Evolutionary conservation across 1,140 invertebrate genomes (phyloP), one percentile per base, ranked within the genome.

Genomic region (Pinna nobilis): DNA sequence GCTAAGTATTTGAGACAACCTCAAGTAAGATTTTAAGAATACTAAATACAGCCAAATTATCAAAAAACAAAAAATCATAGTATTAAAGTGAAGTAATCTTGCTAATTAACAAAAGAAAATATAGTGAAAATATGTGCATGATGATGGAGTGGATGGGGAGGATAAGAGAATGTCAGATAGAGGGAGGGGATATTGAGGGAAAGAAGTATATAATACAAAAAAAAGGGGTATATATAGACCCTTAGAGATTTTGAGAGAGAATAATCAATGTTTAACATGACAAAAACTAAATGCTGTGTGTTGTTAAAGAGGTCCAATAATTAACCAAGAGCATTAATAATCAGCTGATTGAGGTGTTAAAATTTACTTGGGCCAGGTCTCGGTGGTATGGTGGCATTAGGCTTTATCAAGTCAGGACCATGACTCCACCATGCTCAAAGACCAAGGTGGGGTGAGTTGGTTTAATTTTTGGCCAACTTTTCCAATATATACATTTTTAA

Each of bases 381-480:
- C 30, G 73, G 73, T 44, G 50, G 73, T 51, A 55, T 75, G 73
- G 70, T 70, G 67, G 73, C 73, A 57, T 65, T 75, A 69, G 70
- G 61, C 66, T 75, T 49, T 75, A 63, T 75, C 73, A 75, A 75
- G 73, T 75, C 73, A 66, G 60, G 66, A 47, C 73, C 73, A 35
- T 75, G 73, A 75, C 44, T 64, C 57, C 47, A 35, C 51, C 33
- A 30, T 50, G 64, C 30, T 61, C 28, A 57, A 37, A 51, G 18
- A 47, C 57, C 44, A 61, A 18, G 51, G 65, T 68, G 70, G 72
- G 73, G 73, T 75, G 73, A 75, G 73, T 75, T 75, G 73, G 73
- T 69, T 61, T 75, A 39, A 63, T 69, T 68, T 70, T 70, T 69
- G 67, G 60, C 65, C 73, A 75, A 75, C 73, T 75, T 75, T 75